Evolutionary conservation across 2,113 vertebrate genomes (phyloP).

Genomic region (Lophura nycthemera): DNA sequence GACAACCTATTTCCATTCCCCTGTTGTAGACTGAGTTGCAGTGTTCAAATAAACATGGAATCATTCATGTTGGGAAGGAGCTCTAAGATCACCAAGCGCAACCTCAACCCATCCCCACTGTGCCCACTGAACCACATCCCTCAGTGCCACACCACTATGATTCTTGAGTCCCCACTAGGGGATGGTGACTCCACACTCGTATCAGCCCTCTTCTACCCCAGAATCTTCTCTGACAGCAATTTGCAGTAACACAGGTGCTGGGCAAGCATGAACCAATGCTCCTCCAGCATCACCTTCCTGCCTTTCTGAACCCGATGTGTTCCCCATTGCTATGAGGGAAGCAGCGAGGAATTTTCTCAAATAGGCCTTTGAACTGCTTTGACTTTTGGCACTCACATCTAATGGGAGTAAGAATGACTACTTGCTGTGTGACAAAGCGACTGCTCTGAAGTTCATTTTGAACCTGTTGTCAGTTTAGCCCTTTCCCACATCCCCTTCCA

Average conservation of each 20-base stretch:
- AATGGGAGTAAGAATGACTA: neutral
- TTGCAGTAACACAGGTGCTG: neutral
- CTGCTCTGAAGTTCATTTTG: neutral
- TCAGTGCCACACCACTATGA: too few relatives aligned
- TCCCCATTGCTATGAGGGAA: neutral
- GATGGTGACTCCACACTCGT: too few relatives aligned
- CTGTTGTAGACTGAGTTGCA: neutral
- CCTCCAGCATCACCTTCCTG: neutral
- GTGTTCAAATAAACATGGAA: rapidly evolving
- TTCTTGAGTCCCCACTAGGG: too few relatives aligned
- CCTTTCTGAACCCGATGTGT: neutral
- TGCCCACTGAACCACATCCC: too few relatives aligned
- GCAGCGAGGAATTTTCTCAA: neutral
- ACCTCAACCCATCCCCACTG: too few relatives aligned
- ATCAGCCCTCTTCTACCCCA: neutral
- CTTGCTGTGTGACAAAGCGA: too few relatives aligned
- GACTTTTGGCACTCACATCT: neutral
- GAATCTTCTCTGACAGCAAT: neutral
- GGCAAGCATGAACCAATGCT: neutral
- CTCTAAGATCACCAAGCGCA: too few relatives aligned
- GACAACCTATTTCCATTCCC: neutral
- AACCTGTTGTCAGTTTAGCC: neutral
- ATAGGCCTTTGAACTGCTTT: neutral
- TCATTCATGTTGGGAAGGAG: too few relatives aligned
- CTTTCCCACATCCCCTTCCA: neutral